Base-by-base conservation (phyloP, 2,888 invertebrate species). In the Melinaea menophilus region DNA sequence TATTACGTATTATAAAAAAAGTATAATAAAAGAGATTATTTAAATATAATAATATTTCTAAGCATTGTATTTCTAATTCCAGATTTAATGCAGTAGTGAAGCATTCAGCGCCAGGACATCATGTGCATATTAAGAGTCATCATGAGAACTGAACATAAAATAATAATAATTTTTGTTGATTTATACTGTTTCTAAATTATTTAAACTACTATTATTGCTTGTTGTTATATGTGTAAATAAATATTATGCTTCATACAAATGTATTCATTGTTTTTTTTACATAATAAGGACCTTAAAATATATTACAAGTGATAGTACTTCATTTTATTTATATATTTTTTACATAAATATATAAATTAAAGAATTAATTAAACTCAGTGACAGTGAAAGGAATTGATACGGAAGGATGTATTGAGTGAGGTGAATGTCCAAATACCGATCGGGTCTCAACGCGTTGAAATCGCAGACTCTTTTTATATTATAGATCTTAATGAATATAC, bases 81-180 rank as follows among this genome's bases (percentile, higher is more conserved):
- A 93, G 93, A 67, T 93, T 93, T 75, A 92, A 90, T 71, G 93
- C 93, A 1, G 82, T 92, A 2, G 92, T 93, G 5, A 93, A 92
- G 69, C 92, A 92, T 69, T 84, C 90, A 4, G 90, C 88, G 0
- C 90, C 91, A 5, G 80, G 83, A 5, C 89, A 89, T 34, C 87
- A 85, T 46, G 86, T 84, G 2, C 84, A 86, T 41, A 82, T 84
- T 34, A 78, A 86, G 56, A 86, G 78, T 66, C 86, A 86, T 73
- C 88, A 88, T 72, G 76, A 85, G 35, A 64, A 66, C 35, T 68
- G 60, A 60, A 47, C 56, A 13, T 55, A 5, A 22, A 61, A 54
- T 64, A 58, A 51, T 46, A 67, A 58, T 68, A 69, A 68, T 68
- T 71, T 31, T 31, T 31, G 51, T 51, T 71, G 65, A 64, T 69